Evolutionary conservation across 2,113 vertebrate species (phyloP).

Genomic region (Ranitomeya variabilis): DNA sequence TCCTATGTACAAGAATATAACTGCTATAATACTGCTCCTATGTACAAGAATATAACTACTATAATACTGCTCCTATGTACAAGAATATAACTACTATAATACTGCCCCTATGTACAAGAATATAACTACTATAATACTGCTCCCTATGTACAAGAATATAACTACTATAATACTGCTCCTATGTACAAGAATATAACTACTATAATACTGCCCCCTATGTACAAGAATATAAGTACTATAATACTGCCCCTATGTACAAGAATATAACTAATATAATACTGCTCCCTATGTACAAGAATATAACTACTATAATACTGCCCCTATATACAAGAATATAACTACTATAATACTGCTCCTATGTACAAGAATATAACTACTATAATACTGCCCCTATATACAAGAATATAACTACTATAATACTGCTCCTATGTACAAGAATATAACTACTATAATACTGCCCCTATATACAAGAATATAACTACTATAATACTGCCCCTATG

Average conservation of each 20-base stretch:
- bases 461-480: background rate
- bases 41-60: conserved; percentile 5
- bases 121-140: no score
- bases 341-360: background rate
- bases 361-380: conserved; percentile 3
- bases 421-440: no score
- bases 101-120: background rate
- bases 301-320: background rate
- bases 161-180: conserved; percentile 4
- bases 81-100: background rate
- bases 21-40: background rate
- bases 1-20: background rate
- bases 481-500: background rate
- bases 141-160: background rate
- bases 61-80: background rate
- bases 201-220: background rate
- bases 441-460: no score
- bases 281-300: background rate
- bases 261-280: background rate
- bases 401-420: background rate
- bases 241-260: background rate
- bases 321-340: background rate
- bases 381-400: background rate
- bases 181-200: background rate
- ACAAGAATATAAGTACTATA: conserved; percentile 7